Evolutionary conservation across 2,888 invertebrate species (phyloP), one percentile per base, ranked within the genome.

Genomic region (Trissolcus brochymenae): DNA sequence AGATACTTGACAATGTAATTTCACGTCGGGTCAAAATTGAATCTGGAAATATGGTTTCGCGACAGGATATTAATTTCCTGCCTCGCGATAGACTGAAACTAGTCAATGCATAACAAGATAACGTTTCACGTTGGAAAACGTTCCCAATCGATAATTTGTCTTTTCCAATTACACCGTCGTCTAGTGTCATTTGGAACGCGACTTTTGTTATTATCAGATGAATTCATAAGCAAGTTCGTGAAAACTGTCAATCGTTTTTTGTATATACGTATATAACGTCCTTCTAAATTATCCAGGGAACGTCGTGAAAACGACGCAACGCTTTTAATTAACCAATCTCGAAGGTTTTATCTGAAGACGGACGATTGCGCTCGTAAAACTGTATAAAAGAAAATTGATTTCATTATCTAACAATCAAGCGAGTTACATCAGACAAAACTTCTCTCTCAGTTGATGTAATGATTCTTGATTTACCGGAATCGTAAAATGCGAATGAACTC

Each of bases 71-170:
- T 75, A 75, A 75, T 68, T 70, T 59, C n/a, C 60, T 17, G 35
- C 50, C 57, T 60, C 19, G 19, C 54, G 41, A 62, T 67, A 62
- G 70, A 59, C 57, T 51, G 57, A 35, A 46, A 29, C 19, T 9
- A 68, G 55, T 43, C 61, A 25, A 4, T 66, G 61, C 56, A 65
- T 65, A 70, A 74, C 61, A 66, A 76, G 61, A 71, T 65, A 70
- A 65, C 66, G 29, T 61, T 76, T 76, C 59, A 17, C 55, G 51
- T 14, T 14, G 61, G 6, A 25, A 49, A 54, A 51, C 65, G 35
- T n/a, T 55, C 16, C 35, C 65, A 57, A 66, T 71, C 76, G 61
- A 76, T 76, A 76, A 76, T 76, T 76, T 76, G 61, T 62, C 62
- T 53, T 62, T 66, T 66, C 56, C 66, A 71, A 61, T 76, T 71